These are phyloP conservation scores for Lepus townsendii DNA, from an alignment of 2,797 vertebrate genomes.

Conservation along the genomic window DNA sequence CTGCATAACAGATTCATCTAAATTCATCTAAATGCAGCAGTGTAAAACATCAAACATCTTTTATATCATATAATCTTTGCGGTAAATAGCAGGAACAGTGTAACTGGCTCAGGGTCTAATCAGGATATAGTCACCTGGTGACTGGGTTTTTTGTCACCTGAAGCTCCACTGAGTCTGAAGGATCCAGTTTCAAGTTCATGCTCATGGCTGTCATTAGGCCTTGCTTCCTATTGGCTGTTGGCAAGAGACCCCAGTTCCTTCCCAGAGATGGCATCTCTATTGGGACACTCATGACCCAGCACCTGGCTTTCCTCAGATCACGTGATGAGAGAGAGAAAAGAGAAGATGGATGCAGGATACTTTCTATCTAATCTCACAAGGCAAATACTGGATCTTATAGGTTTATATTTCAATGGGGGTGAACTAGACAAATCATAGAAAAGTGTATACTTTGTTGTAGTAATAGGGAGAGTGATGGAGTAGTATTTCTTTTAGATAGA, in stretches of 20 bases:
- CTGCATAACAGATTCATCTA: background rate
- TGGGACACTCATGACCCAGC: background rate
- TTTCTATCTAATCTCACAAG: background rate
- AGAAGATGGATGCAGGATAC: background rate
- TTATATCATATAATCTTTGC: background rate
- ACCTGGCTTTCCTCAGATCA: constrained; percentile 2
- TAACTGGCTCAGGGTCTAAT: background rate
- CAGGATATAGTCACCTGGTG: background rate
- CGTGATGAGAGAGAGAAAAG: background rate
- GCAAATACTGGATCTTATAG: background rate
- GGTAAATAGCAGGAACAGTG: background rate
- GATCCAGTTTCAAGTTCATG: background rate
- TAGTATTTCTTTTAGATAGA: background rate
- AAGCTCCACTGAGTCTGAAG: background rate
- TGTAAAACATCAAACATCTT: constrained; percentile 8
- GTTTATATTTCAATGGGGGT: background rate
- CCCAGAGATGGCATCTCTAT: background rate
- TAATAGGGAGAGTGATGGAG: background rate
- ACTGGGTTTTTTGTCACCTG: background rate
- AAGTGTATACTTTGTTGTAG: background rate
- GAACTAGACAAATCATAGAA: background rate
- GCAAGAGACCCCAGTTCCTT: background rate
- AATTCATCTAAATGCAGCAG: background rate
- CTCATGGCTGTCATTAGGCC: background rate
- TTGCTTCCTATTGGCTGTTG: background rate